Evolutionary conservation across 2,797 vertebrate species (phyloP), one percentile per base, ranked within the genome.

Genomic region (Neostethus bicornis): DNA sequence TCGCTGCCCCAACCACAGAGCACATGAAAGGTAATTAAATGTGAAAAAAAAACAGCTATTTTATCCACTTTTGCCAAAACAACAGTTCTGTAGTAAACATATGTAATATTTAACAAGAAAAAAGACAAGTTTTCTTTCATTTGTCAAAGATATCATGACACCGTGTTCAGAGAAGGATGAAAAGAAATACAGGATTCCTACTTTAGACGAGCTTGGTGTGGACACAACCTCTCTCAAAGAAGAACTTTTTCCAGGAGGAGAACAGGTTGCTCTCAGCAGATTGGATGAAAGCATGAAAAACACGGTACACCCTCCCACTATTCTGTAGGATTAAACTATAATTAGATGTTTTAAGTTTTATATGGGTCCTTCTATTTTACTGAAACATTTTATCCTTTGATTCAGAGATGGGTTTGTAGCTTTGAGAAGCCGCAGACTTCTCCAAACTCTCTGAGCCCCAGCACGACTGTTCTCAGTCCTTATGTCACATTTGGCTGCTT

Each of bases 381-480:
- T 17, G 4, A 17, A 12, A 14, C 25, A 1, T 25, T 26, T 19
- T 1, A 0, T 55, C 5, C 16, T 13, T 20, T 46, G 3, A 29
- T 37, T 29, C 73, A 93, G 92, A 56, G 4, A 1, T 93, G 93
- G 92, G 89, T 93, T 32, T 90, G 92, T 20, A 41, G 55, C 42
- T 93, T 94, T 50, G 85, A 93, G 77, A 94, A 94, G 71, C 93
- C 92, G 0, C 73, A 91, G 47, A 94, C 91, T 0, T 90, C 90
- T 24, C 92, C 93, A 7, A 94, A 90, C 53, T 81, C 91, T 3
- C 29, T 93, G 58, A 89, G 44, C 37, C 92, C 93, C 61, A 93
- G 92, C 78, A 94, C 92, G 63, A 94, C 93, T 0, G 89, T 92
- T 5, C 91, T 94, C 61, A 94, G 92, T 63, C 92, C 92, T 0